Evolutionary conservation across 2,113 vertebrate genomes (phyloP), one percentile per base, ranked within the genome.

Genomic region (Cathartes aura): DNA sequence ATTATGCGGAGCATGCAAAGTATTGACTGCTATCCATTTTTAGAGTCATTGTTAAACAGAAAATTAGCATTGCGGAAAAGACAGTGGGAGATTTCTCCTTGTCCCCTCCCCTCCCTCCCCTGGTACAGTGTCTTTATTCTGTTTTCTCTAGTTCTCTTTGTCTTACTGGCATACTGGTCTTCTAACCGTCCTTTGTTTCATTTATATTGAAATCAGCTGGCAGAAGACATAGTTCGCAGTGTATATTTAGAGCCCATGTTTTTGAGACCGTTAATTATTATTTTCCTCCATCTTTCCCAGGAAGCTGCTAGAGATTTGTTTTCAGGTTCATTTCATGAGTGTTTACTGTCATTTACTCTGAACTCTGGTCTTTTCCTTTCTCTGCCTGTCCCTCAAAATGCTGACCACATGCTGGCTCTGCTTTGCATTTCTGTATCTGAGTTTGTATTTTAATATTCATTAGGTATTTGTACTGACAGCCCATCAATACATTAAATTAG

Each of bases 401-500:
- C 36, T 90, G 92, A 68, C 82, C 97, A 92, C 91, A 93, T 81
- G 96, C 93, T 95, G 95, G 59, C 59, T 95, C 95, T 85, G 91
- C 86, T 97, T 94, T 96, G 79, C 95, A 96, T 96, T 97, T 92
- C 86, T 96, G 94, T 93, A 90, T 97, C 47, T 56, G 79, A 92
- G 52, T 90, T 96, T 93, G 71, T 74, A 76, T 90, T 96, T 96
- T 95, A 95, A 93, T 95, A 96, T 97, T 96, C 90, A 93, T 94
- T 96, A 97, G 42, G 66, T 96, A 94, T 94, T 96, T 95, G 76
- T 92, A 63, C 71, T 97, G 96, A 97, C 82, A 97, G 87, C 29
- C 71, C 74, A 96, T 96, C 95, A 94, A 83, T 97, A 97, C 52
- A 26, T 80, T 94, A 92, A 97, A 97, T 98, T 97, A 97, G 89